phyloP scores from a whole-genome alignment of 2,888 invertebrate species.

The Adineta ricciae region DNA sequence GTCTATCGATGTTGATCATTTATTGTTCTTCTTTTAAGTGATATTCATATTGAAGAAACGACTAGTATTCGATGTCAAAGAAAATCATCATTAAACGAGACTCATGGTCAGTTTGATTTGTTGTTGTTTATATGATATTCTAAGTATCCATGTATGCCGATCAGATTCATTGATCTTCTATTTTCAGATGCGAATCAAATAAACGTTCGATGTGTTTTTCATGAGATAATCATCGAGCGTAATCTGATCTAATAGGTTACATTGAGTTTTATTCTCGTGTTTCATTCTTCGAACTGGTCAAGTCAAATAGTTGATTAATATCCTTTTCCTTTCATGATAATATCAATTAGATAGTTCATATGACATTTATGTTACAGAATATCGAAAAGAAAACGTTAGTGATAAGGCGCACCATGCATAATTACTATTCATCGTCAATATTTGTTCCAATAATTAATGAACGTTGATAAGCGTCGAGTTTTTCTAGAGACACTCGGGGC shows the following conservation, averaged over 20 bases:
- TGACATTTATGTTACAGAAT: background rate
- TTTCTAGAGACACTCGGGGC: background rate
- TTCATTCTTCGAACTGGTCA: background rate
- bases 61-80: background rate
- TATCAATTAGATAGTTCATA: background rate
- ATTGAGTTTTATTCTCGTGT: background rate
- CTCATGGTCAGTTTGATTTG: background rate
- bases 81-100: background rate
- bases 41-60: background rate
- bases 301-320: background rate
- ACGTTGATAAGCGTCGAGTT: background rate
- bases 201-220: background rate
- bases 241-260: background rate
- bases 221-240: background rate
- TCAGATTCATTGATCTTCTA: conserved; percentile 7
- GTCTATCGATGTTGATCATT: background rate
- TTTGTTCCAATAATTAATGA: background rate
- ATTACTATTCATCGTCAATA: background rate
- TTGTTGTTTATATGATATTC: background rate
- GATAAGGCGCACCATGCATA: background rate
- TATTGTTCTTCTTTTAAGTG: background rate
- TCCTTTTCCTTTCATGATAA: background rate
- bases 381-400: background rate
- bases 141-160: background rate
- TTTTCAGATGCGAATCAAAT: background rate